phyloP scores from a whole-genome alignment of 2,113 vertebrate species.

The Synodontis membranacea region DNA sequence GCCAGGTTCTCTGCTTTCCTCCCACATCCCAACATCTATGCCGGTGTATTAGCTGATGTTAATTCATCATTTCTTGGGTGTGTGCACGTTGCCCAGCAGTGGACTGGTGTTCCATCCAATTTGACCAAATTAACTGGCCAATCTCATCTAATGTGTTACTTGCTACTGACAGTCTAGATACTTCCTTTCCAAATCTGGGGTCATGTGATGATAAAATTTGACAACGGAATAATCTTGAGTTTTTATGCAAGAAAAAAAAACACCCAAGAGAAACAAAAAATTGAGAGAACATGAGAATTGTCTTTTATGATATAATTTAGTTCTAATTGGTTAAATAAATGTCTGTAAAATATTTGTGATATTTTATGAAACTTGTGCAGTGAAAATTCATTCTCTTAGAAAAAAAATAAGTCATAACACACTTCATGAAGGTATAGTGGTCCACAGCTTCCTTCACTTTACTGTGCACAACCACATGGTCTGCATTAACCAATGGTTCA shows the following conservation, averaged over 20 bases:
- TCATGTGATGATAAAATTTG: background rate
- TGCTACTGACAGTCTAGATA: background rate
- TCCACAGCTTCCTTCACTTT: background rate
- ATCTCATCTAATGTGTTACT: background rate
- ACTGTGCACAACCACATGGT: background rate
- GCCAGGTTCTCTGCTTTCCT: background rate
- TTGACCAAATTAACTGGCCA: too few species aligned
- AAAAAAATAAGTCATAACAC: background rate
- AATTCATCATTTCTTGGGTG: background rate
- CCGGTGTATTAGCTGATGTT: background rate
- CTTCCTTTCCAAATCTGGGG: background rate
- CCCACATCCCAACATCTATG: background rate
- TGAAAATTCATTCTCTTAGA: background rate
- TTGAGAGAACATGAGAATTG: background rate
- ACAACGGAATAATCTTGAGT: background rate
- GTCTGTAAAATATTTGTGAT: background rate
- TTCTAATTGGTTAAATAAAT: background rate
- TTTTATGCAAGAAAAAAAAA: background rate
- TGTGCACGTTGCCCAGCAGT: background rate
- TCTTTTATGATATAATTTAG: background rate
- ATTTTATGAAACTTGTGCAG: background rate
- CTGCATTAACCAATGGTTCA: background rate
- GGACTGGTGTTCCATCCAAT: background rate
- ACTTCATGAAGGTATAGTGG: background rate
- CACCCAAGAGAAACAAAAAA: background rate